These are phyloP conservation scores for Bombylius discolor DNA, from an alignment of 2,888 invertebrate species.

Conservation along the genomic window DNA sequence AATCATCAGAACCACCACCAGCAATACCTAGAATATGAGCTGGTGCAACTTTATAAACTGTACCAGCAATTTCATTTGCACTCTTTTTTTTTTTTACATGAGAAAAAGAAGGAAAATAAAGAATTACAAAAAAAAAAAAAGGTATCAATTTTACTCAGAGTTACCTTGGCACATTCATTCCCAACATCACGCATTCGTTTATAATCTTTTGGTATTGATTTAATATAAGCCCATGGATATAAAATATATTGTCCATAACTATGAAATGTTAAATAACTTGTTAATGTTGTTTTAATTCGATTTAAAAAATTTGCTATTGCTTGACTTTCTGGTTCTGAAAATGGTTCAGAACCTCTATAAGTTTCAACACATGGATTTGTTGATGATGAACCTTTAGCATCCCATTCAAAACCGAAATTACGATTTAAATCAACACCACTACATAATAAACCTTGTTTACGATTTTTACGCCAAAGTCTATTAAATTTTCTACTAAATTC, in stretches of 20 bases:
- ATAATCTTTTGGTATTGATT: conserved; percentile 27
- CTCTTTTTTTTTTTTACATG: background rate
- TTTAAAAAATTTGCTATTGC: conserved; percentile 43
- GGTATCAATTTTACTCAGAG: background rate
- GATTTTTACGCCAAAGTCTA: conserved; percentile 72
- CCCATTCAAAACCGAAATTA: conserved; percentile 80
- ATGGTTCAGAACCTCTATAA: conserved; percentile 61
- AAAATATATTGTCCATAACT: conserved; percentile 40
- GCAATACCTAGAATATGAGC: conserved; percentile 28
- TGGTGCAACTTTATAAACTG: conserved; percentile 27
- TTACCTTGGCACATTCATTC: conserved; percentile 16
- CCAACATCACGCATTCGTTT: conserved; percentile 22
- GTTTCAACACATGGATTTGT: conserved; percentile 68
- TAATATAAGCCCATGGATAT: conserved; percentile 34
- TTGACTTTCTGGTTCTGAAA: conserved; percentile 74
- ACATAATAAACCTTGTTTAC: conserved; percentile 47
- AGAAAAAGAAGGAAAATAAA: too few species aligned
- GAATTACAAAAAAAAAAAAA: conserved; percentile 11
- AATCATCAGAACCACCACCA: conserved; percentile 28
- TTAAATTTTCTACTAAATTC: conserved; percentile 67
- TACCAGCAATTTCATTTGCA: conserved; percentile 5
- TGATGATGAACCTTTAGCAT: conserved; percentile 62
- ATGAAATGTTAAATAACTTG: conserved; percentile 27
- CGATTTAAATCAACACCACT: conserved; percentile 70
- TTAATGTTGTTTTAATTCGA: conserved; percentile 26